These are phyloP conservation scores for Hemiprocne comata DNA, from an alignment of 2,113 vertebrate species.

Conservation along the genomic window DNA sequence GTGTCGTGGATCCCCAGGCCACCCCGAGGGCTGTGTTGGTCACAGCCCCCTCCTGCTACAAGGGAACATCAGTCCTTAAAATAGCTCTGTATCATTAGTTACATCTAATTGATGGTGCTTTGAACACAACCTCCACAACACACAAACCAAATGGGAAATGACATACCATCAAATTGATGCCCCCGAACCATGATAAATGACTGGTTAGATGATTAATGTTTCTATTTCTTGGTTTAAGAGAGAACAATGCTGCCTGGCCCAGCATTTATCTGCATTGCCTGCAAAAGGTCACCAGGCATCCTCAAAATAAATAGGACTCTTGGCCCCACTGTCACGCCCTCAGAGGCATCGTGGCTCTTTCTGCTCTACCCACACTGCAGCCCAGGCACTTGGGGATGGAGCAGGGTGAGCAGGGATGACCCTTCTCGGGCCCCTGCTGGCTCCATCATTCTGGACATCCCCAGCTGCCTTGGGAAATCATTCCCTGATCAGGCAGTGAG, in stretches of 20 bases:
- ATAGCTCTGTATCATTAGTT: slow-evolving; percentile 53
- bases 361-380: fast-evolving
- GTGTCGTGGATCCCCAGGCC: fast-evolving
- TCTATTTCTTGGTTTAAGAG: slow-evolving; percentile 56
- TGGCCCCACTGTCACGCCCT: neutral
- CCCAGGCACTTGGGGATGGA: neutral
- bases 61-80: slow-evolving; percentile 4
- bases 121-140: slow-evolving; percentile 54
- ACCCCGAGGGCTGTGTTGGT: fast-evolving
- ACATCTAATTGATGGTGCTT: slow-evolving; percentile 64
- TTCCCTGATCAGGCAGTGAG: slow-evolving; percentile 6
- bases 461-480: neutral
- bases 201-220: slow-evolving; percentile 60
- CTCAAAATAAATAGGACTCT: neutral
- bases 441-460: slow-evolving; percentile 4
- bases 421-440: neutral
- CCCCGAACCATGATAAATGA: slow-evolving; percentile 66
- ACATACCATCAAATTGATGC: slow-evolving; percentile 60
- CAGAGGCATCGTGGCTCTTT: fast-evolving
- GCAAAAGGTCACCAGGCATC: slow-evolving; percentile 32
- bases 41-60: neutral
- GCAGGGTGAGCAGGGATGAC: neutral
- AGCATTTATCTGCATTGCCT: neutral
- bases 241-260: slow-evolving; percentile 20
- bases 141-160: slow-evolving; percentile 68